Conservation (phyloP, 1,140 invertebrate species). For the Zaprionus ornatus region DNA sequence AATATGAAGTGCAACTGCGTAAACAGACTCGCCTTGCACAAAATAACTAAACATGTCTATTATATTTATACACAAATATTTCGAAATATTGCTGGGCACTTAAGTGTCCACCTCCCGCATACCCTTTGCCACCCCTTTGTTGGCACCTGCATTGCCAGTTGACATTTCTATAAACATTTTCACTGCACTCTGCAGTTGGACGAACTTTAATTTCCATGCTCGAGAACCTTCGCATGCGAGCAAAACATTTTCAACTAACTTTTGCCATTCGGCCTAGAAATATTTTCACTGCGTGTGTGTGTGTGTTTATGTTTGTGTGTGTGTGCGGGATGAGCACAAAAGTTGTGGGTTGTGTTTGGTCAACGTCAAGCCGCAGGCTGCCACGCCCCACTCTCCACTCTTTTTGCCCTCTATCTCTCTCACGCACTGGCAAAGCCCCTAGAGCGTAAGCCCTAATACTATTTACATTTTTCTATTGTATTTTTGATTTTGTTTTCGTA, state of each 20-base stretch:
- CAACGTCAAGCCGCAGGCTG: conserved; percentile 32
- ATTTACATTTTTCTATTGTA: conserved; percentile 67
- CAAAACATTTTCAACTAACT: conserved; percentile 61
- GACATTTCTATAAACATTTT: conserved; percentile 32
- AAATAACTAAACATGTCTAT: conserved; percentile 40
- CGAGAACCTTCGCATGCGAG: conserved; percentile 33
- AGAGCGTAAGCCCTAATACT: conserved; percentile 56
- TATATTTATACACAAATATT: conserved; percentile 23
- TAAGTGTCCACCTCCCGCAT: not conserved
- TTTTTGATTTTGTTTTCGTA: conserved; percentile 11
- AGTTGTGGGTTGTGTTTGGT: conserved; percentile 42
- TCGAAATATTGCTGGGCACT: conserved; percentile 4
- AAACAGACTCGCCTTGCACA: conserved; percentile 20
- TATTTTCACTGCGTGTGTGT: conserved; percentile 8
- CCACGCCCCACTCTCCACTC: conserved; percentile 15
- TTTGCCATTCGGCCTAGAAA: conserved; percentile 51
- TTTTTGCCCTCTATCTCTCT: not conserved
- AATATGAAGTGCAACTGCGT: conserved; percentile 54
- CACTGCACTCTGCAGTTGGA: conserved; percentile 12
- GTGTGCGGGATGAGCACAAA: conserved; percentile 15
- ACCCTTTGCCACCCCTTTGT: not conserved
- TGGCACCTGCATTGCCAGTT: conserved; percentile 16
- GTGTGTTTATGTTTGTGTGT: conserved; percentile 1
- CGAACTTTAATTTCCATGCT: conserved; percentile 45
- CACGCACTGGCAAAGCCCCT: conserved; percentile 11